These are phyloP conservation scores for Crotalus viridis DNA, from an alignment of 2,113 vertebrate genomes.

Conservation along the genomic window DNA sequence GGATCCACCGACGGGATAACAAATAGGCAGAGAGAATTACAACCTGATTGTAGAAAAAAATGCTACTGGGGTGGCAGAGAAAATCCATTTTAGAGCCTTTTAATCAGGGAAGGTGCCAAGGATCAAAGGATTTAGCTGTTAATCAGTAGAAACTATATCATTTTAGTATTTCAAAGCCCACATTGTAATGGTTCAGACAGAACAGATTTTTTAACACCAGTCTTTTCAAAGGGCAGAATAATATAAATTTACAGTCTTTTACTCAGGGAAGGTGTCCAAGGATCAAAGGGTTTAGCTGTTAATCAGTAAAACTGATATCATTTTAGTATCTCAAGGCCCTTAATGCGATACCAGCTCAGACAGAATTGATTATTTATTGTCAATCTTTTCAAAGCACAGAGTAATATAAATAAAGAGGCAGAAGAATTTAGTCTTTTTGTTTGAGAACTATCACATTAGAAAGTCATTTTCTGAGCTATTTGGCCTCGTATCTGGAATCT, in stretches of 20 bases:
- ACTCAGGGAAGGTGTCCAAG: background rate
- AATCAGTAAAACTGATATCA: background rate
- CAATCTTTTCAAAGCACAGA: background rate
- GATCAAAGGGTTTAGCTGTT: background rate
- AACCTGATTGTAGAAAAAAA: background rate
- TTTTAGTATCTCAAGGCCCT: background rate
- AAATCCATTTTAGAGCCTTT: background rate
- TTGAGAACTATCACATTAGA: background rate
- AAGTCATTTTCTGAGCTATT: background rate
- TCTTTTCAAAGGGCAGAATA: no score
- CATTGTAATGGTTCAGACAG: no score
- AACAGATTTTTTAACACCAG: background rate
- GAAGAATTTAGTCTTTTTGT: background rate
- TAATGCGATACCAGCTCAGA: background rate
- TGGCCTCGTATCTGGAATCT: background rate
- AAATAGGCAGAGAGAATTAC: background rate
- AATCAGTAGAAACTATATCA: background rate
- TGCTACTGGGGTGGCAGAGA: background rate
- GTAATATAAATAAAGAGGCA: background rate
- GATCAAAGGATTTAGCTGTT: background rate
- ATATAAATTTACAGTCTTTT: background rate
- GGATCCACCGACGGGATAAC: background rate
- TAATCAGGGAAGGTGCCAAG: background rate
- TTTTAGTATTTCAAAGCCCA: background rate
- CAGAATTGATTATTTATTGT: background rate